Conservation (phyloP, 2,797 vertebrate genomes). For the Hyperoplus immaculatus region DNA sequence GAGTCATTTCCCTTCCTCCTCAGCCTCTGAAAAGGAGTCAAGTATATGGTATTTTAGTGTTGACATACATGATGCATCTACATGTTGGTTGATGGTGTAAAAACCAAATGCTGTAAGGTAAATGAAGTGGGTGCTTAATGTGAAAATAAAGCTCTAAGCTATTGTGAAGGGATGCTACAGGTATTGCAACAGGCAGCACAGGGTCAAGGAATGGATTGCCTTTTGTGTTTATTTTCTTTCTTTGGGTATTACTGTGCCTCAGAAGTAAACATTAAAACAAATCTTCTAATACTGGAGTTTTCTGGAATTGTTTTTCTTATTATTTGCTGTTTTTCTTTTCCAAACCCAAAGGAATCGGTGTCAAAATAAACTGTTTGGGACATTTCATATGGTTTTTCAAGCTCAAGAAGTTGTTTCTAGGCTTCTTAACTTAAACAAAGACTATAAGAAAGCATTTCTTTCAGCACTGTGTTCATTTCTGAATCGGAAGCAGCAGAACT, state of each 20-base stretch:
- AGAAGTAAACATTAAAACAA: slow-evolving; percentile 69
- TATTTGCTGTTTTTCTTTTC: neutral
- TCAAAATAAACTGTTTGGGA: neutral
- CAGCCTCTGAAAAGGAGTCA: slow-evolving; percentile 35
- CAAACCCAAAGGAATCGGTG: neutral
- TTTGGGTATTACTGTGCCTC: slow-evolving; percentile 73
- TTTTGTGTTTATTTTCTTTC: slow-evolving; percentile 62
- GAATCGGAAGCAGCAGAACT: too few species aligned
- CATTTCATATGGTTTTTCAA: neutral
- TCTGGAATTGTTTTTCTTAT: neutral
- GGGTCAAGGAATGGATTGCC: slow-evolving; percentile 47
- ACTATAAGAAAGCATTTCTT: neutral
- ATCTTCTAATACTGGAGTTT: slow-evolving; percentile 26
- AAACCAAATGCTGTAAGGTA: slow-evolving; percentile 38
- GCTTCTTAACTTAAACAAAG: neutral
- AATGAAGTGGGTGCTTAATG: slow-evolving; percentile 64
- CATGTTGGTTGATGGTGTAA: slow-evolving; percentile 45
- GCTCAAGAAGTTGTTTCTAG: neutral
- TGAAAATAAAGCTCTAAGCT: slow-evolving; percentile 65
- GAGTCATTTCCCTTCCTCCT: slow-evolving; percentile 19
- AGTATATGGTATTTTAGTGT: slow-evolving; percentile 42
- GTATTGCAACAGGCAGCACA: slow-evolving; percentile 27
- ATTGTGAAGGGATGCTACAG: slow-evolving; percentile 47
- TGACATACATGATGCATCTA: slow-evolving; percentile 16
- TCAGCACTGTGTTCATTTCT: neutral